phyloP scores from a whole-genome alignment of 2,888 invertebrate species.

The Drosophila villosipedis region DNA sequence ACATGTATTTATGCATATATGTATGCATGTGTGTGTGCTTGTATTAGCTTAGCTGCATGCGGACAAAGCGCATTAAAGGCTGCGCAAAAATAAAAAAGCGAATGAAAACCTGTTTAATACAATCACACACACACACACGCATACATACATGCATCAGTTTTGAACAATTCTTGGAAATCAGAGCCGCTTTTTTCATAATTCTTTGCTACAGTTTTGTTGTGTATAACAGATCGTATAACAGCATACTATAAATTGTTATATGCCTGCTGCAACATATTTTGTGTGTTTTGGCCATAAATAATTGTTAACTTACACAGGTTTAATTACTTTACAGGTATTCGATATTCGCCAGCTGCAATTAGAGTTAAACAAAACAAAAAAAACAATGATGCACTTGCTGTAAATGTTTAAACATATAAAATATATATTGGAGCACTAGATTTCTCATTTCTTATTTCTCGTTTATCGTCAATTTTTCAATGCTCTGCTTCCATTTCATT shows the following conservation, averaged over 20 bases:
- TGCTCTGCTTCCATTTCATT: slow-evolving; percentile 49
- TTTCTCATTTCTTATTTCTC: slow-evolving; percentile 44
- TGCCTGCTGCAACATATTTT: slow-evolving; percentile 26
- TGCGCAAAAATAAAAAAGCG: slow-evolving; percentile 57
- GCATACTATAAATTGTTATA: slow-evolving; percentile 36
- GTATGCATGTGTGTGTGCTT: neutral
- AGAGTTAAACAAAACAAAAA: slow-evolving; percentile 38
- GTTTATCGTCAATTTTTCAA: slow-evolving; percentile 49
- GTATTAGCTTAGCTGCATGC: slow-evolving; percentile 17
- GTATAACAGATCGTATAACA: slow-evolving; percentile 57
- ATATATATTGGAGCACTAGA: slow-evolving; percentile 32
- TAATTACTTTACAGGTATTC: slow-evolving; percentile 27
- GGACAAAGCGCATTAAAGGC: slow-evolving; percentile 62
- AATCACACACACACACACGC: slow-evolving; percentile 17
- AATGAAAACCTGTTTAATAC: slow-evolving; percentile 61
- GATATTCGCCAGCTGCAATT: slow-evolving; percentile 48
- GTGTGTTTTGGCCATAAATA: slow-evolving; percentile 41
- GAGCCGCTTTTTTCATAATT: slow-evolving; percentile 49
- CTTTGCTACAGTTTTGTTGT: slow-evolving; percentile 63
- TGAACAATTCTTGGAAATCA: slow-evolving; percentile 61
- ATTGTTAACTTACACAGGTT: slow-evolving; percentile 53
- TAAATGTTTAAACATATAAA: slow-evolving; percentile 24
- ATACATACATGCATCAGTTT: slow-evolving; percentile 9
- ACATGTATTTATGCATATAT: neutral
- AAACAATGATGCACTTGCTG: slow-evolving; percentile 40